A percentile compares a stretch with the other conserved stretches of the same genome.
phyloP scores from a whole-genome alignment of 2,797 vertebrate genomes.

The Gymnodraco acuticeps region DNA sequence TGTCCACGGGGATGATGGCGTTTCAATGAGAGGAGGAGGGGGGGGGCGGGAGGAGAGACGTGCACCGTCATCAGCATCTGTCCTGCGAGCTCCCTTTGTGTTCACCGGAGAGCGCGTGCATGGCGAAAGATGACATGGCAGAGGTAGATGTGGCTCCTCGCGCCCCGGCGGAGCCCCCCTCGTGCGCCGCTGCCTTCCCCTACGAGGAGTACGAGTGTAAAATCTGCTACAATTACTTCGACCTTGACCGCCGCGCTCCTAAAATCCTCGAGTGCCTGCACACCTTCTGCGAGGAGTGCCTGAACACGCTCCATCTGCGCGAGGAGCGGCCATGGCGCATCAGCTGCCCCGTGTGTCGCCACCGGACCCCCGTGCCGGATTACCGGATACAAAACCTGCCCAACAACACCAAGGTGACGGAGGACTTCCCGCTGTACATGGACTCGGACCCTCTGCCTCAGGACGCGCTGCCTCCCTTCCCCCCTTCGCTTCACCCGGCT shows the following conservation, averaged over 20 bases:
- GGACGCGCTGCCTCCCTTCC: constrained; percentile 88
- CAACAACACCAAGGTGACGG: constrained; percentile 94
- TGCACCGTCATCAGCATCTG: constrained; percentile 83
- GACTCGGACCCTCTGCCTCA: constrained; percentile 92
- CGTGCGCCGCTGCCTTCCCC: constrained; percentile 70
- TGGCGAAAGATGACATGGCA: constrained; percentile 87
- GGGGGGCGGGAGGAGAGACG: constrained; percentile 74
- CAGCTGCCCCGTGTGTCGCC: constrained; percentile 93
- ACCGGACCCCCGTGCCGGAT: constrained; percentile 93
- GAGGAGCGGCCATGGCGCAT: constrained; percentile 87
- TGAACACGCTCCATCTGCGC: constrained; percentile 92
- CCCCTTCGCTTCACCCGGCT: constrained; percentile 83
- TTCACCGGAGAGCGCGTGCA: constrained; percentile 80
- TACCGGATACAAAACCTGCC: constrained; percentile 92
- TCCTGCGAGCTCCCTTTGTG: constrained; percentile 82
- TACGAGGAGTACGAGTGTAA: constrained; percentile 96
- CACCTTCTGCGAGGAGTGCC: constrained; percentile 96
- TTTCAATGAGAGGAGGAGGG: constrained; percentile 64
- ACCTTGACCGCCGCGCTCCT: constrained; percentile 92
- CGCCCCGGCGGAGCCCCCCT: constrained; percentile 73
- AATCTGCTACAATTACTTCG: constrained; percentile 97
- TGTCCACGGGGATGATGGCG: constrained; percentile 63
- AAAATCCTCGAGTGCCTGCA: constrained; percentile 95
- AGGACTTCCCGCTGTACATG: constrained; percentile 90
- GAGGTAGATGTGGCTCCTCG: constrained; percentile 79